Evolutionary conservation across 1,140 invertebrate genomes (phyloP).

Genomic region (Gonioctena quinquepunctata): DNA sequence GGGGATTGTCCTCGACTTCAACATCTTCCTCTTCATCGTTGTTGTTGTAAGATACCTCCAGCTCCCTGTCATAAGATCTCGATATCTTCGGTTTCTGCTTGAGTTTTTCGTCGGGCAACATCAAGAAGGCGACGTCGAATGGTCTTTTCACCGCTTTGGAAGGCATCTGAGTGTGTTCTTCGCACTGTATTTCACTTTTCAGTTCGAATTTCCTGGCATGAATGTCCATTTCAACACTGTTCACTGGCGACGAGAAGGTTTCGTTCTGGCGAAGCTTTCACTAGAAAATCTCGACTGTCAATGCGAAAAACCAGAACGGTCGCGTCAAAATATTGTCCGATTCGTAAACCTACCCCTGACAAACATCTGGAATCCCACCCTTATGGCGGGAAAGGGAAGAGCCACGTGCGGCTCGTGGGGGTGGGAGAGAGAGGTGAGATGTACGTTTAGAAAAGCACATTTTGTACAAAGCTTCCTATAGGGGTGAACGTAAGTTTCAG

Average conservation of each 20-base stretch:
- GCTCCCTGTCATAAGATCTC: constrained; percentile 39
- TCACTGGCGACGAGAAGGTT: constrained; percentile 46
- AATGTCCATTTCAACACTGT: constrained; percentile 35
- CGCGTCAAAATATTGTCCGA: constrained; percentile 54
- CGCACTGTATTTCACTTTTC: constrained; percentile 43
- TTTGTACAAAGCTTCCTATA: constrained; percentile 52
- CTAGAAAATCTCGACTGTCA: constrained; percentile 40
- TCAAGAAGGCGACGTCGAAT: constrained; percentile 86
- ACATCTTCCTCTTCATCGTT: constrained; percentile 55
- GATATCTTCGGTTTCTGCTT: constrained; percentile 64
- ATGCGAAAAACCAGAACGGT: constrained; percentile 53
- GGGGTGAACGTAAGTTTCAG: constrained; percentile 53
- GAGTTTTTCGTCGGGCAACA: constrained; percentile 81
- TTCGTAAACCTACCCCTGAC: constrained; percentile 45
- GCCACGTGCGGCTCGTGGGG: constrained; percentile 1
- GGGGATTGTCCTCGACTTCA: constrained; percentile 59
- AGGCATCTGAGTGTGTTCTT: constrained; percentile 38
- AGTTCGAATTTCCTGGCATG: constrained; percentile 40
- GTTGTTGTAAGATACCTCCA: constrained; percentile 45
- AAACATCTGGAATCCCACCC: constrained; percentile 46
- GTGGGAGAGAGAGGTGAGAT: constrained; percentile 26
- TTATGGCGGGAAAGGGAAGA: constrained; percentile 34
- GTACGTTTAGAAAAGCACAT: constrained; percentile 44
- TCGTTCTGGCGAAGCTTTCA: neutral
- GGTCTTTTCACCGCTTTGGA: constrained; percentile 66